phyloP scores from a whole-genome alignment of 1,140 invertebrate species.

The Platorchestia sp. region DNA sequence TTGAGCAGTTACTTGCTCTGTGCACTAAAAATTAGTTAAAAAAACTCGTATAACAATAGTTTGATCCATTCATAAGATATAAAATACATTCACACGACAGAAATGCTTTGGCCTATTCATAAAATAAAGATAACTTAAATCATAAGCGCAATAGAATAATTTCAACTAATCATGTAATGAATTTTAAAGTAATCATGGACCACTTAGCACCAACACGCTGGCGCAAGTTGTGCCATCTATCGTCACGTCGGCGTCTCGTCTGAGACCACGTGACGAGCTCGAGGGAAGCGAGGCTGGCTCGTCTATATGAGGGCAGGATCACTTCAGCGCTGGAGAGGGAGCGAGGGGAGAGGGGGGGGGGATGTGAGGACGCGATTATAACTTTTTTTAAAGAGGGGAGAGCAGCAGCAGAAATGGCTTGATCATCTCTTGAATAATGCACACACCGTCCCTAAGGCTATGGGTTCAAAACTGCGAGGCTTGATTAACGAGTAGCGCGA shows the following conservation, averaged over 20 bases:
- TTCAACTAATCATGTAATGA: background rate
- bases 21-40: no score
- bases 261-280: no score
- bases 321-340: background rate
- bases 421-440: constrained; percentile 8
- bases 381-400: constrained; percentile 18
- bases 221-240: no score
- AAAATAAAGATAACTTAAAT: background rate
- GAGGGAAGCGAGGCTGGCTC: background rate
- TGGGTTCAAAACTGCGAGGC: background rate
- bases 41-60: no score
- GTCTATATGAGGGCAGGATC: background rate
- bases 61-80: no score
- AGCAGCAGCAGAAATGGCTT: constrained; percentile 19
- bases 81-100: background rate
- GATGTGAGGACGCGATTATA: constrained; percentile 6
- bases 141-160: no score
- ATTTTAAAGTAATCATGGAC: background rate
- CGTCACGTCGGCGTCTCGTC: no score
- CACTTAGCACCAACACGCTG: no score
- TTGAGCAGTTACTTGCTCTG: no score
- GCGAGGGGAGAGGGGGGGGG: background rate
- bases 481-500: background rate
- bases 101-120: background rate
- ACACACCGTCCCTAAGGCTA: background rate